Conservation (phyloP, 2,888 invertebrate species). For the Lasioglossum calceatum region DNA sequence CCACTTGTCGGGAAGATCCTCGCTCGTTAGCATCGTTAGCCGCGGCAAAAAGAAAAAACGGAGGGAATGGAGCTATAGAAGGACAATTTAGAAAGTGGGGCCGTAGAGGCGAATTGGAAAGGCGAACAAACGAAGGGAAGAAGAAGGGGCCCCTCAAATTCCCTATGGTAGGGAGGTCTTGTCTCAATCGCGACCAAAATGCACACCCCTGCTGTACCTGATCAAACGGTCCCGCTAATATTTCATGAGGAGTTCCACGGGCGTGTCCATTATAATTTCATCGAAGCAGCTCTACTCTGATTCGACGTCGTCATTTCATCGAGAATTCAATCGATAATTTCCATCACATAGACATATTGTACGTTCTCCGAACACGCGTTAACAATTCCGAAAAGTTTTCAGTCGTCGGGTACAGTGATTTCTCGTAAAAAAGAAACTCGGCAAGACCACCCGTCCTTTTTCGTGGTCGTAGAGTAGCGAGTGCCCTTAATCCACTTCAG, state of each 20-base stretch:
- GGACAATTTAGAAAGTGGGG: conserved; percentile 39
- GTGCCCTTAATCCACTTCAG: conserved; percentile 8
- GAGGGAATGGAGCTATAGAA: neutral
- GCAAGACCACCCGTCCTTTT: neutral
- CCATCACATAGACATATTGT: too few relatives aligned
- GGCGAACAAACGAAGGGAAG: conserved; percentile 37
- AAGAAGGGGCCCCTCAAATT: too few relatives aligned
- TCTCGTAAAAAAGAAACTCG: neutral
- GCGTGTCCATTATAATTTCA: conserved; percentile 16
- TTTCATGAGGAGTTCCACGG: neutral
- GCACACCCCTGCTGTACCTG: neutral
- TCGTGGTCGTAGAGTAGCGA: neutral
- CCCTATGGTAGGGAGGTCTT: too few relatives aligned
- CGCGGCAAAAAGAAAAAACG: conserved; percentile 36
- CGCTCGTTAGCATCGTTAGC: conserved; percentile 79
- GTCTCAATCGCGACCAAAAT: too few relatives aligned
- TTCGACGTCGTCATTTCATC: neutral
- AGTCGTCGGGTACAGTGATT: neutral
- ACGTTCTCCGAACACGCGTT: too few relatives aligned
- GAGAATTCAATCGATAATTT: too few relatives aligned
- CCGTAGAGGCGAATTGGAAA: conserved; percentile 57
- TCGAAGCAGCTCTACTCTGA: neutral
- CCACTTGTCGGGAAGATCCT: conserved; percentile 66
- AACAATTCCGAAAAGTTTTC: neutral
- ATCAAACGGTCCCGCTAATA: conserved; percentile 32